Evolutionary conservation across 2,113 vertebrate genomes (phyloP), one percentile per base, ranked within the genome.

Genomic region (Tachycineta bicolor): DNA sequence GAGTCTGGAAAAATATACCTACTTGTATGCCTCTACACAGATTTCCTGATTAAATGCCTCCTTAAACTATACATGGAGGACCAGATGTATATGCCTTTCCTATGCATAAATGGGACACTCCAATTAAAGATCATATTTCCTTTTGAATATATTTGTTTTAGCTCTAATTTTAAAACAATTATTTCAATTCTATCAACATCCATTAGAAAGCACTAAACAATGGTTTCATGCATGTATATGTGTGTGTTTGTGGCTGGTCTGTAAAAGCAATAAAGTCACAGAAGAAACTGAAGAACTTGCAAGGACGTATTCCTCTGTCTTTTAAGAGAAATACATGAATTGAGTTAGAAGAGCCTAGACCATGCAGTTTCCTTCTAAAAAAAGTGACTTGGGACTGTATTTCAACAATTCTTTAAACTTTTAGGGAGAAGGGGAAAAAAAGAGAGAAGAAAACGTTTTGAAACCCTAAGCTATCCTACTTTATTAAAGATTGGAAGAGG

Each of bases 401-500:
- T 97, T 96, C 79, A 90, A 53, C 19, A 10, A 96, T 93, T 94
- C 77, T 94, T 96, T 67, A 96, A 96, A 95, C 56, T 91, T 97
- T 49, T 67, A 89, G 87, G 3, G 19, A 8, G 12, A 39, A 44
- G 14, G 31, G 31, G 3, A 9, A 26, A 94, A n/a, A 60, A 44
- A 43, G 18, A 67, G 23, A 68, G 16, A 84, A 91, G 49, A 84
- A 77, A 90, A 73, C 7, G 22, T 18, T 73, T 10, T 65, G 50
- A 93, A 97, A 97, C 76, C 37, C 37, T 59, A 79, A 65, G 31
- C 67, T 96, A 86, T 91, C 80, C 90, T 94, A 44, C 92, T 97
- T 96, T 96, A 97, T 93, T 96, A 93, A 97, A 96, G 88, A 95
- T 94, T 87, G 46, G 97, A 97, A 97, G 90, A 97, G 97, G 95